Conservation (phyloP, 2,113 vertebrate species). For the Hystrix brachyura region DNA sequence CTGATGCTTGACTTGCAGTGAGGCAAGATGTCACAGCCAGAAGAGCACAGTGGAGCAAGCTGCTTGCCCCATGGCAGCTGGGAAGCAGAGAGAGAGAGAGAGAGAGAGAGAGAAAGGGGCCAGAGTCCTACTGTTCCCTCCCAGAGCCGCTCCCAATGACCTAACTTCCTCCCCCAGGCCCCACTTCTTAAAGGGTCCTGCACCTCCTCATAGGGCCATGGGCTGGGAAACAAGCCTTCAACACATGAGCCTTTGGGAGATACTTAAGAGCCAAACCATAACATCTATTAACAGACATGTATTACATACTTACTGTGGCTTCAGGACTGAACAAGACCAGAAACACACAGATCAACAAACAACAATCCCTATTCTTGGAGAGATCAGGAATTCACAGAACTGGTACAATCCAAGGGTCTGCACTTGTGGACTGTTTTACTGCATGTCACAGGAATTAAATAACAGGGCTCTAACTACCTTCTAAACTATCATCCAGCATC, state of each 20-base stretch:
- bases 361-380: background rate
- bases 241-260: background rate
- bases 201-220: background rate
- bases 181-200: background rate
- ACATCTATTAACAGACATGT: background rate
- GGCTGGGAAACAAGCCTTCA: background rate
- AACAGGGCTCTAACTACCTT: constrained; percentile 25
- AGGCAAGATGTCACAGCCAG: background rate
- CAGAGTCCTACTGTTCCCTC: background rate
- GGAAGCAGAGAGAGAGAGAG: background rate
- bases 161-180: background rate
- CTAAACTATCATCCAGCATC: constrained; percentile 14
- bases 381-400: constrained; percentile 20
- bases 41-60: background rate
- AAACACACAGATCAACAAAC: constrained; percentile 34
- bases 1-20: background rate
- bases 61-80: background rate
- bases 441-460: constrained; percentile 7
- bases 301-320: background rate
- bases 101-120: background rate
- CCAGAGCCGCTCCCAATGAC: background rate
- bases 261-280: background rate
- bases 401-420: background rate
- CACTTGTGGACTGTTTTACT: constrained; percentile 34
- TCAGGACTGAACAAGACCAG: background rate